Evolutionary conservation across 2,113 vertebrate genomes (phyloP), one percentile per base, ranked within the genome.

Genomic region (Balaenoptera acutorostrata): DNA sequence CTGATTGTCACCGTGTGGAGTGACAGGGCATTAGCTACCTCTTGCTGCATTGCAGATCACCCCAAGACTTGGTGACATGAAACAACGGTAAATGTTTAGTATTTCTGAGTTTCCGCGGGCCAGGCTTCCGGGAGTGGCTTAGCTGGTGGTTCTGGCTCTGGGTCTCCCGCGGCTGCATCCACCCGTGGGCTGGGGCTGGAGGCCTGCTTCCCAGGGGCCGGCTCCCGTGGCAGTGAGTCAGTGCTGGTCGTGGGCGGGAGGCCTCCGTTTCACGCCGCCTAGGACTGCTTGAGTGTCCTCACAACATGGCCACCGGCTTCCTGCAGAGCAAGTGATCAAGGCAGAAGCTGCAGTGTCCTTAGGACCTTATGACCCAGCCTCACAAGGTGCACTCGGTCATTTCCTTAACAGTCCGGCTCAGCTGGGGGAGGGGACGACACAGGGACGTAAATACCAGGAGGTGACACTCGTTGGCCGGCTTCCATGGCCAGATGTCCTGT

Each of bases 161-260:
- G 49, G 6, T 33, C 33, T 41, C 27, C 1, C 1, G 12, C 29
- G 11, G 68, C 41, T 29, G 29, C 8, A 3, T 74, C 52, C 21
- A 1, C 12, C 36, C 11, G 1, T 55, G 33, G 20, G 21, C 49
- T 0, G 20, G 33, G 31, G 25, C 39, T 80, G 69, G 69, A 31
- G 41, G 68, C 13, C 17, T 1, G 9, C 13, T 18, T 2, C 39
- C 36, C 0, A 8, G 33, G 83, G 55, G 36, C 23, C 15, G 23
- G 18, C 49, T n/a, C 17, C 1, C 0, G 0, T 0, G 44, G 44
- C 29, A n/a, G 44, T 5, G 14, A 29, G 68, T 66, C 59, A 17
- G 59, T 64, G 44, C 78, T 15, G 31, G 31, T 7, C 14, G 74
- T 39, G 33, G 49, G 18, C 17, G 1, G 59, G 49, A 44, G 23